Conservation (phyloP, 2,113 vertebrate species). For the Gracilinanus agilis region DNA sequence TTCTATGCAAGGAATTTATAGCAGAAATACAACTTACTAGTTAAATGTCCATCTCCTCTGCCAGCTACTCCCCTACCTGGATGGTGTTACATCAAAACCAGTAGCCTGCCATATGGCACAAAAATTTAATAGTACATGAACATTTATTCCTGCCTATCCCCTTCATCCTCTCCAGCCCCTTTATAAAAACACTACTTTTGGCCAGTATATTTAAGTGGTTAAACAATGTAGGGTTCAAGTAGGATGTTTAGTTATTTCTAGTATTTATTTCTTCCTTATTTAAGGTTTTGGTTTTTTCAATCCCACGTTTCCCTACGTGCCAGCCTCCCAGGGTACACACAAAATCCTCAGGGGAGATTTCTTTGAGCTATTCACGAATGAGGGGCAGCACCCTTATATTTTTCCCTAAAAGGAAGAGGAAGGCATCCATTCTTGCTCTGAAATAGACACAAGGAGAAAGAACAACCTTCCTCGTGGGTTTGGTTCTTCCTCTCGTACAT, state of each 20-base stretch:
- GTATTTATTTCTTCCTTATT: neutral
- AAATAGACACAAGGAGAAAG: neutral
- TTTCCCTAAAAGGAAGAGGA: neutral
- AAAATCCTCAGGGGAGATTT: neutral
- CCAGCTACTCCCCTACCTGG: constrained; percentile 48
- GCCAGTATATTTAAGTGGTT: neutral
- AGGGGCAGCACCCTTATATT: neutral
- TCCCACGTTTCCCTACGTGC: neutral
- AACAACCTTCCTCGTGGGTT: neutral
- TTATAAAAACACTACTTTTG: neutral
- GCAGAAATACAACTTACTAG: constrained; percentile 53
- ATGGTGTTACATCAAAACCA: constrained; percentile 44
- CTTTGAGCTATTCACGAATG: neutral
- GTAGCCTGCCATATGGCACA: constrained; percentile 48
- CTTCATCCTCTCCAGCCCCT: neutral
- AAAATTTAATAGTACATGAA: constrained; percentile 61
- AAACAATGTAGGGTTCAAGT: neutral
- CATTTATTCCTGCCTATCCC: constrained; percentile 1
- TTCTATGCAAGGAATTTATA: constrained; percentile 62
- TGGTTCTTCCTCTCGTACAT: neutral
- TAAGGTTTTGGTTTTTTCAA: constrained; percentile 13
- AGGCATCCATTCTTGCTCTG: neutral
- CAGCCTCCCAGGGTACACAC: neutral
- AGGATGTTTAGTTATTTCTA: constrained; percentile 41
- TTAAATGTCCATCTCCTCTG: constrained; percentile 53